These are phyloP conservation scores for Paedocypris micromegethes DNA, from an alignment of 2,797 vertebrate genomes.

Conservation along the genomic window DNA sequence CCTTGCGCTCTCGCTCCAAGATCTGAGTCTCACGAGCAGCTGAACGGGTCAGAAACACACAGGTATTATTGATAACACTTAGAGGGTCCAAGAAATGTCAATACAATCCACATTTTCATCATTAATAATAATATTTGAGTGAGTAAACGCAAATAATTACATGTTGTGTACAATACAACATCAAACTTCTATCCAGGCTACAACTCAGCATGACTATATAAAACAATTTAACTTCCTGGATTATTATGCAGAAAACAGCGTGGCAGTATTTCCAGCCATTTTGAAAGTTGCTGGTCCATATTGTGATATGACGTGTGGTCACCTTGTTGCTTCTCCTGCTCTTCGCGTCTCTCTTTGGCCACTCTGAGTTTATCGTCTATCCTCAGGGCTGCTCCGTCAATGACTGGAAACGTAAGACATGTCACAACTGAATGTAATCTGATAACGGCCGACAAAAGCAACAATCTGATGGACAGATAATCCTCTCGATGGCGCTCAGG, in stretches of 20 bases:
- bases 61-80: not conserved
- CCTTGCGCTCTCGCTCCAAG: conserved; percentile 86
- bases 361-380: conserved; percentile 86
- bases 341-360: conserved; percentile 87
- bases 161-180: not conserved
- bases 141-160: not conserved
- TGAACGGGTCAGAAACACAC: conserved; percentile 49
- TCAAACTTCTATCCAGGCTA: not conserved
- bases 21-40: conserved; percentile 83
- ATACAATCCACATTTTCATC: too few relatives aligned
- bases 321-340: conserved; percentile 84
- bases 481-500: conserved; percentile 27
- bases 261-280: not conserved
- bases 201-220: not conserved
- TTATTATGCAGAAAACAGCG: not conserved
- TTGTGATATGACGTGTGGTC: conserved; percentile 41
- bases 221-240: too few relatives aligned
- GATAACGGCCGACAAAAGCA: conserved; percentile 8
- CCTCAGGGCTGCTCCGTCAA: conserved; percentile 83
- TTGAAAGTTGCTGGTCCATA: not conserved
- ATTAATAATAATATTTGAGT: too few relatives aligned
- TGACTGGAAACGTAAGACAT: conserved; percentile 64
- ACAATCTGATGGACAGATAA: conserved; percentile 23
- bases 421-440: conserved; percentile 23
- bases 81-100: too few relatives aligned